Base-by-base conservation (phyloP, 2,113 vertebrate genomes). In the Dasyprocta punctata region DNA sequence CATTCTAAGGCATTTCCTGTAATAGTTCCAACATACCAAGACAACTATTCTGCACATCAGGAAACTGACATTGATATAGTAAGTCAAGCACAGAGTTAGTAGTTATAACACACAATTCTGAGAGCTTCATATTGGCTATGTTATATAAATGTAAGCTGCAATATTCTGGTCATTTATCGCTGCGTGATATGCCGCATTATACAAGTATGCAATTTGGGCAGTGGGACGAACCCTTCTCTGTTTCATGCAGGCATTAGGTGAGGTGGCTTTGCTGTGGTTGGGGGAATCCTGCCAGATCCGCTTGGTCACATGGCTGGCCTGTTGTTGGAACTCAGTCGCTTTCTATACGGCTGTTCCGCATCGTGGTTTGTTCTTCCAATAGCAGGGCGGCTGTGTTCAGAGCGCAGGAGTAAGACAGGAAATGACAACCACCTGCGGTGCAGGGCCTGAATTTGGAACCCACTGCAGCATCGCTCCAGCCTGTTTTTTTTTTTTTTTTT, bases 21-120 rank as follows among this genome's bases (percentile, higher is more conserved):
- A n/a, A 0, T 0, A 22, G 13, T 20, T 44, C 14, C 3, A 52
- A 9, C 1, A n/a, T 71, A 38, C 54, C 12, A 19, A 38, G 33
- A 36, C 2, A 11, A 19, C 17, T 41, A 10, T 36, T 36, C 1
- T 56, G 9, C 41, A 69, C 56, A 56, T 7, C 8, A 56, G 33
- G 26, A 78, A 47, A 71, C 1, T 7, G 85, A 13, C 3, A 12
- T 7, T 13, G 52, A 10, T 10, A 13, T 11, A 12, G 1, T 71
- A 80, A 58, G 16, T 22, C 41, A 77, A 54, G 22, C 24, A 22
- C 20, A 63, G 60, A 69, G 65, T 8, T 36, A 17, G 17, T 38
- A n/a, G 9, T 69, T n/a, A 9, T 69, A n/a, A n/a, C 3, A 14
- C n/a, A 61, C 67, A 52, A 54, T 7, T 44, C 36, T 30, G 49